Evolutionary conservation across 2,113 vertebrate species (phyloP).

Genomic region (Machaerirhynchus nigripectus): DNA sequence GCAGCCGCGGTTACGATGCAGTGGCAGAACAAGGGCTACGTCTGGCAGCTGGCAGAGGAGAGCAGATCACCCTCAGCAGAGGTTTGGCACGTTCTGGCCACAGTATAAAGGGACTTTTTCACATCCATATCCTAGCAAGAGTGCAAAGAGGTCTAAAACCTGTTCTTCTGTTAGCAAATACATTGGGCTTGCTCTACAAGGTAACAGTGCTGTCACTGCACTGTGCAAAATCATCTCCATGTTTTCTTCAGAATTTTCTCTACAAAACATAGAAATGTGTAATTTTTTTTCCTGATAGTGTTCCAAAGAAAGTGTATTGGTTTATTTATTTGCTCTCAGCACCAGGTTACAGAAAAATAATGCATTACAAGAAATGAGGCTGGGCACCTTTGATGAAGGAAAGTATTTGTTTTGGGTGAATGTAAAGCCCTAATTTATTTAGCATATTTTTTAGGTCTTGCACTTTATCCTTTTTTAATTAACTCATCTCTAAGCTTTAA

Average conservation of each 20-base stretch:
- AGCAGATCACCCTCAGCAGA: not conserved
- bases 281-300: not conserved
- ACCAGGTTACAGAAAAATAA: not conserved
- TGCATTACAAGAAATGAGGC: not conserved
- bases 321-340: not conserved
- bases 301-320: not conserved
- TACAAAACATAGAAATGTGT: not conserved
- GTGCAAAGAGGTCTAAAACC: not conserved
- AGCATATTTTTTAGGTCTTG: constrained; percentile 24
- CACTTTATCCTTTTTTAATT: constrained; percentile 82
- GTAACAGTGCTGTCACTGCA: not conserved
- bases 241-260: not conserved
- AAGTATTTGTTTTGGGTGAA: constrained; percentile 12
- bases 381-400: not conserved
- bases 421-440: constrained; percentile 42
- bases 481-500: constrained; percentile 76
- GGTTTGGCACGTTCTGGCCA: not conserved
- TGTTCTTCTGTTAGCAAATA: not conserved
- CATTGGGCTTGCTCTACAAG: not conserved
- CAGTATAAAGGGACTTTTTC: not conserved
- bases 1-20: not conserved
- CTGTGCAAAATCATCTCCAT: not conserved
- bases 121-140: not conserved
- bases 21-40: not conserved
- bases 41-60: no score